Evolutionary conservation across 2,113 vertebrate species (phyloP), one percentile per base, ranked within the genome.

Genomic region (Xyliphius kryptos): DNA sequence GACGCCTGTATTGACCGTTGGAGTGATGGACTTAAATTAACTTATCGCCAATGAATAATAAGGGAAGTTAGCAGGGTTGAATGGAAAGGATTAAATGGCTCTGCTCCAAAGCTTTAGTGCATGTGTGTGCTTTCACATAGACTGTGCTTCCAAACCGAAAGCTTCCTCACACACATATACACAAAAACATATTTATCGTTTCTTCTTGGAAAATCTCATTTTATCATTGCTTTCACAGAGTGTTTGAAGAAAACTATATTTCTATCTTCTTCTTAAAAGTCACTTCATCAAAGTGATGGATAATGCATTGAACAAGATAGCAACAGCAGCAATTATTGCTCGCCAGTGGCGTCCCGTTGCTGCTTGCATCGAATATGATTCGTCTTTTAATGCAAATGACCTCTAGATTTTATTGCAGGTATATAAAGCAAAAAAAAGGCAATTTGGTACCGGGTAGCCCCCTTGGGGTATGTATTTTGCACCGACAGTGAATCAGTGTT

Each of bases 401-500:
- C 86, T 82, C 77, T 61, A 85, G 81, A 87, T 87, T 87, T 84
- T 85, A 85, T 82, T 83, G 83, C 86, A 88, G 85, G 87, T 87
- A 74, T 76, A 80, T 76, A 79, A 78, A 20, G 84, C 73, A 69
- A 68, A 72, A 44, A 6, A 32, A 53, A 75, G 85, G 83, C 83
- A 87, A 86, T 82, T 85, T 86, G n/a, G n/a, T n/a, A n/a, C n/a
- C n/a, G n/a, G 77, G 68, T 12, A 11, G 80, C 77, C 79, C 86
- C 85, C 85, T 85, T 83, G 53, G 86, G 87, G 90, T 89, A 91
- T 94, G 90, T 92, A 95, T 92, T n/a, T 94, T 96, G 96, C 91
- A 90, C 90, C 95, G 94, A 95, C 93, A 95, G 92, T 92, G 92
- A 98, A 95, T 98, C 92, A 90, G 93, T 91, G 92, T 94, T 98